phyloP scores from a whole-genome alignment of 2,113 vertebrate species.

The Seriola quinqueradiata region DNA sequence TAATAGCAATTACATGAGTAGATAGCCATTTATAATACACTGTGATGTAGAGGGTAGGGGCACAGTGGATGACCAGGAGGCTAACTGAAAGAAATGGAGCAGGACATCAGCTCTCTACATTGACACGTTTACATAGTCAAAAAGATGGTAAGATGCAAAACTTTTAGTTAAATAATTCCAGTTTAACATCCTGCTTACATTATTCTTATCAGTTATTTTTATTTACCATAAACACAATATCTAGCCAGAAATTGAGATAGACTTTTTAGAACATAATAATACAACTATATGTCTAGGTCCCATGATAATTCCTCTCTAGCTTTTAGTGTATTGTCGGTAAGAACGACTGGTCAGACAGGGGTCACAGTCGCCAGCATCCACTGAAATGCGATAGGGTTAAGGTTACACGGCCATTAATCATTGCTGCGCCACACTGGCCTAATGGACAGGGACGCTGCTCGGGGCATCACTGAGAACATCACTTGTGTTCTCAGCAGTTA shows the following conservation, averaged over 20 bases:
- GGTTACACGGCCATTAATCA: slow-evolving; percentile 67
- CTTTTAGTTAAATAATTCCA: neutral
- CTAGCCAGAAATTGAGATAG: neutral
- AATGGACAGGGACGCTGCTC: slow-evolving; percentile 44
- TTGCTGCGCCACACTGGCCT: slow-evolving; percentile 16
- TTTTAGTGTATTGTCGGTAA: slow-evolving; percentile 11
- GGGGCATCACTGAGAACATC: slow-evolving; percentile 34
- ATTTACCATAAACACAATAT: neutral
- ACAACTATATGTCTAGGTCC: neutral
- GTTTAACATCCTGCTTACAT: neutral
- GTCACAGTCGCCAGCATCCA: slow-evolving; percentile 30
- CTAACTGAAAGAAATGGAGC: neutral
- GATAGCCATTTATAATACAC: neutral
- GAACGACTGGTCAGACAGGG: slow-evolving; percentile 35
- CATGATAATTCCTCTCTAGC: neutral
- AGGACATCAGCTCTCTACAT: neutral
- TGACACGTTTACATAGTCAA: neutral
- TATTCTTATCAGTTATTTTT: neutral
- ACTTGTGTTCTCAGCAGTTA: slow-evolving; percentile 26
- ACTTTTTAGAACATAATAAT: neutral
- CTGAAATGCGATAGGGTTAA: slow-evolving; percentile 54
- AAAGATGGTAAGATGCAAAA: neutral
- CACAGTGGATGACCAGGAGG: neutral
- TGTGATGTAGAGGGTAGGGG: neutral
- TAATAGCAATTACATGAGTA: too few species aligned